A percentile compares a stretch with the other conserved stretches of the same genome.
Conservation (phyloP, 1,140 invertebrate species). For the Sminthurides bifidus region DNA sequence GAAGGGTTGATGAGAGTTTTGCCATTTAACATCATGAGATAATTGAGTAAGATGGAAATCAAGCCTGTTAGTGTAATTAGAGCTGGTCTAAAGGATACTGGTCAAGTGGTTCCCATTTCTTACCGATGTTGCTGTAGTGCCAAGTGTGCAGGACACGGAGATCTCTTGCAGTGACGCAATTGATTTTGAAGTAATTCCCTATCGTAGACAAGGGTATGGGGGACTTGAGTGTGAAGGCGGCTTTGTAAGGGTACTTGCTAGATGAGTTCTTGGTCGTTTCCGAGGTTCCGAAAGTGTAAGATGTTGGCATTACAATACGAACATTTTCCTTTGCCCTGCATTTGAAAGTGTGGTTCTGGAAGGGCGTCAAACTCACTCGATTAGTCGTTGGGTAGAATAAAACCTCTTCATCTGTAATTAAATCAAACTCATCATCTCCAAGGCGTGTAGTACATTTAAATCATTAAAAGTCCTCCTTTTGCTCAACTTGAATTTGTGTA, state of each 20-base stretch:
- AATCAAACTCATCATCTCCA: too few species aligned
- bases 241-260: slow-evolving; percentile 19
- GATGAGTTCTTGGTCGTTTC: slow-evolving; percentile 17
- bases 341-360: slow-evolving; percentile 23
- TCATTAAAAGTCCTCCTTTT: too few species aligned
- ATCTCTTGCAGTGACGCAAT: slow-evolving; percentile 18
- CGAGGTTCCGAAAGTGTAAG: slow-evolving; percentile 8
- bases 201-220: slow-evolving; percentile 15
- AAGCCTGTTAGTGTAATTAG: too few species aligned
- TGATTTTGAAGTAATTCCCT: slow-evolving; percentile 29
- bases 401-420: slow-evolving; percentile 20
- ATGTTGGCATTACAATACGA: slow-evolving; percentile 16
- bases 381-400: slow-evolving; percentile 7
- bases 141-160: slow-evolving; percentile 23
- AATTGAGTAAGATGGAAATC: not conserved
- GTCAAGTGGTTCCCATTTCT: too few species aligned
- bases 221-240: slow-evolving; percentile 9
- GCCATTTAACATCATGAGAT: not conserved
- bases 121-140: slow-evolving; percentile 27
- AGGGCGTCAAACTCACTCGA: slow-evolving; percentile 16
- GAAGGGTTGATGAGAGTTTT: too few species aligned
- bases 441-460: too few species aligned
- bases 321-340: slow-evolving; percentile 25
- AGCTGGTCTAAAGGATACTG: not conserved
- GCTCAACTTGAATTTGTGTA: too few species aligned